These are phyloP conservation scores for Cynocephalus volans DNA, from an alignment of 2,113 vertebrate genomes.

Conservation along the genomic window DNA sequence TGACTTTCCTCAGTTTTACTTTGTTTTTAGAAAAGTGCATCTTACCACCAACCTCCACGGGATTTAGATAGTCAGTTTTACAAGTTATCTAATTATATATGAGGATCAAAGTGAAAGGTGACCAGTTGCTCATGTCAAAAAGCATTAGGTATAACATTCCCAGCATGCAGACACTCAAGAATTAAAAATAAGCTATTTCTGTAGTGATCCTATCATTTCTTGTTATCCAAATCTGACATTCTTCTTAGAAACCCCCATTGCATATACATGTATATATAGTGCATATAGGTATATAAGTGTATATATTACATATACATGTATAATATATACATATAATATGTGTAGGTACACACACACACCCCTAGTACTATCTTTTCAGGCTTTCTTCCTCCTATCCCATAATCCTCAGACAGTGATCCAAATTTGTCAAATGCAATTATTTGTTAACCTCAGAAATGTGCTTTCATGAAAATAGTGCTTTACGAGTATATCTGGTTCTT, in stretches of 20 bases:
- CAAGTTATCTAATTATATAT: neutral
- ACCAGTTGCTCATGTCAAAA: neutral
- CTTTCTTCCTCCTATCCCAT: neutral
- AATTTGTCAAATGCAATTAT: neutral
- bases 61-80: neutral
- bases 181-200: conserved; percentile 16
- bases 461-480: conserved; percentile 23
- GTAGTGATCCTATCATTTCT: neutral
- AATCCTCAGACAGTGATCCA: neutral
- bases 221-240: neutral
- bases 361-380: neutral
- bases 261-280: neutral
- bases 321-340: neutral
- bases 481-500: conserved; percentile 14
- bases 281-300: neutral
- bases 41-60: neutral
- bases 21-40: neutral
- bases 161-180: neutral
- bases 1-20: neutral
- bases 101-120: neutral
- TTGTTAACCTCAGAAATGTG: neutral
- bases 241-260: neutral
- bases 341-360: neutral
- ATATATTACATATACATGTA: neutral
- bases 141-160: neutral